Evolutionary conservation across 2,888 invertebrate species (phyloP).

Genomic region (Drosophila pullipes): DNA sequence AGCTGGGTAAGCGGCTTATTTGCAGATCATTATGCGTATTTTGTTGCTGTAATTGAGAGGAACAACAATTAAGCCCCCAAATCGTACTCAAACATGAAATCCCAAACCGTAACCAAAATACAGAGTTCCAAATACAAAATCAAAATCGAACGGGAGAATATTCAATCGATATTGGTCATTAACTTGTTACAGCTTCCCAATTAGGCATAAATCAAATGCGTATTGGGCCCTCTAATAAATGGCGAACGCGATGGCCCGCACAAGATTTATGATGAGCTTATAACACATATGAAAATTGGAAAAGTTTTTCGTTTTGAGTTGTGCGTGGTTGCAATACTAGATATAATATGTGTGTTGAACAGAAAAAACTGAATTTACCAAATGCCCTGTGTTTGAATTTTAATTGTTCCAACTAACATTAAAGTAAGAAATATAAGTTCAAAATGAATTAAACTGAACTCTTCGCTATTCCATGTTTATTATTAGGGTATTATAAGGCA

Average conservation of each 20-base stretch:
- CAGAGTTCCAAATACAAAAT: neutral
- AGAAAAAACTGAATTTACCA: no score
- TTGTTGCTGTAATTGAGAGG: constrained; percentile 39
- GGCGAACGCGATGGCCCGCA: neutral
- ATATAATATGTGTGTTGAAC: neutral
- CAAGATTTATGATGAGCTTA: constrained; percentile 32
- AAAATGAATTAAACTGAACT: no score
- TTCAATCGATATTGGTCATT: constrained; percentile 49
- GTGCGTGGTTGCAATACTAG: constrained; percentile 28
- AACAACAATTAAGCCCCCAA: constrained; percentile 9
- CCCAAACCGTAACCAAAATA: neutral
- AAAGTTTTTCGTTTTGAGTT: constrained; percentile 19
- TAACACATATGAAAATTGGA: constrained; percentile 14
- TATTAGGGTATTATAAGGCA: neutral
- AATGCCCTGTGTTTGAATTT: neutral
- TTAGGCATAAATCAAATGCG: constrained; percentile 57
- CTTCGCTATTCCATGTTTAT: rapidly evolving
- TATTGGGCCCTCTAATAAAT: constrained; percentile 30
- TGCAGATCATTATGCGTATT: constrained; percentile 57
- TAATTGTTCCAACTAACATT: neutral
- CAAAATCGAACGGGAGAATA: neutral
- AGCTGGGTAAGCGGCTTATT: constrained; percentile 54
- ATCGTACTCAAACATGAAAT: neutral
- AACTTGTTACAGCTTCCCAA: constrained; percentile 56
- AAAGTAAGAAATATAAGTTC: neutral